phyloP scores from a whole-genome alignment of 2,888 invertebrate species.

The Hydriomena furcata region DNA sequence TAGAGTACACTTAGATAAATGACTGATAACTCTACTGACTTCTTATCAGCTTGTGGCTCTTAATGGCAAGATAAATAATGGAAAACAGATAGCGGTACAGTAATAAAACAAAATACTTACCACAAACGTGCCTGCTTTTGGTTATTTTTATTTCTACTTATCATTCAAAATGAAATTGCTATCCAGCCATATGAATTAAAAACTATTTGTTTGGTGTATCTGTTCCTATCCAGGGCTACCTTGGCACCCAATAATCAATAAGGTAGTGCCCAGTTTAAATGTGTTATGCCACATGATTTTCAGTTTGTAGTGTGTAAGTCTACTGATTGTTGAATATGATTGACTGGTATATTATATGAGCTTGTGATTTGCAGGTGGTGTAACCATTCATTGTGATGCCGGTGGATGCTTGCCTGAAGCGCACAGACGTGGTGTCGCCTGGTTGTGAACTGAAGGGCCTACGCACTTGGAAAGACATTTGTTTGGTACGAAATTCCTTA shows the following conservation, averaged over 20 bases:
- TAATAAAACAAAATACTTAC: constrained; percentile 14
- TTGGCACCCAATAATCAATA: too few relatives aligned
- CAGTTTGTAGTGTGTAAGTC: not conserved
- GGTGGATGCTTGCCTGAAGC: constrained; percentile 82
- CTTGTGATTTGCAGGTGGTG: constrained; percentile 63
- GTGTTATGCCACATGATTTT: not conserved
- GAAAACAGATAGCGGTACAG: constrained; percentile 30
- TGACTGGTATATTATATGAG: not conserved
- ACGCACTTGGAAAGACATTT: constrained; percentile 82
- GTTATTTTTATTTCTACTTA: not conserved
- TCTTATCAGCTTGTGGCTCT: constrained; percentile 34
- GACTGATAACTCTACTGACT: constrained; percentile 34
- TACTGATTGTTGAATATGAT: not conserved
- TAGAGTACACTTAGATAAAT: constrained; percentile 28
- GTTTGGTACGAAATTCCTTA: constrained; percentile 80
- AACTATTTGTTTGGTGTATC: too few relatives aligned
- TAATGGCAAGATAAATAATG: constrained; percentile 38
- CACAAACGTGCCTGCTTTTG: not conserved
- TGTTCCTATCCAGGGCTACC: not conserved
- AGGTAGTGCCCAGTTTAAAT: not conserved
- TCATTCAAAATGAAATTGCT: too few relatives aligned
- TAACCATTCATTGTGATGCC: constrained; percentile 83
- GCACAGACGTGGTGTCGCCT: constrained; percentile 82
- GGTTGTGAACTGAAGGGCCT: constrained; percentile 81
- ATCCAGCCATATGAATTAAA: too few relatives aligned